Conservation (phyloP, 2,113 vertebrate species). For the Sisor rabdophorus region DNA sequence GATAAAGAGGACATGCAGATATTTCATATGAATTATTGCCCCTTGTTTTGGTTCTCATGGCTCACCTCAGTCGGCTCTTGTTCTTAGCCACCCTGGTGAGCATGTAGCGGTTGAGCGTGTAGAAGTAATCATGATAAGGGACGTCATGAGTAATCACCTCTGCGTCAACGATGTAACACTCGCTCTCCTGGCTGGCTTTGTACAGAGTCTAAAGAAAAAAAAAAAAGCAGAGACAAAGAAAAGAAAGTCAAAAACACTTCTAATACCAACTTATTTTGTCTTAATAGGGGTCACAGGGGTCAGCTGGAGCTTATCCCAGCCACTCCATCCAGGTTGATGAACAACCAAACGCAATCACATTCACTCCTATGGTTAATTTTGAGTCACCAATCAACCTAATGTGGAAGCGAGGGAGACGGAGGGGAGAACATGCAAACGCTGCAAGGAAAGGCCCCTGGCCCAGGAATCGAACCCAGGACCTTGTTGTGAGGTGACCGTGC, state of each 20-base stretch:
- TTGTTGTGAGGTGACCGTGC: too few species aligned
- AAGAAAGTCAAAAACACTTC: background rate
- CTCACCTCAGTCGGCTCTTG: conserved; percentile 81
- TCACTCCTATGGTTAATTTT: too few species aligned
- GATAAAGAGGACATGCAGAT: background rate
- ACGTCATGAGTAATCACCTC: conserved; percentile 96
- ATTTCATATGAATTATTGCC: background rate
- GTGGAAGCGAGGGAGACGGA: too few species aligned
- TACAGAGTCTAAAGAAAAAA: conserved; percentile 83
- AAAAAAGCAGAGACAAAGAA: background rate
- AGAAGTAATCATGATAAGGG: conserved; percentile 98
- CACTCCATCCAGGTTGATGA: too few species aligned
- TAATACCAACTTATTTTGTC: too few species aligned
- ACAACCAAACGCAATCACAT: too few species aligned
- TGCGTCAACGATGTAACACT: conserved; percentile 95
- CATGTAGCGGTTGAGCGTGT: conserved; percentile 97
- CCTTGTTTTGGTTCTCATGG: conserved; percentile 42
- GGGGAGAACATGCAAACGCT: too few species aligned
- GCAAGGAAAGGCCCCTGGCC: too few species aligned
- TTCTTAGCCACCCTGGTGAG: conserved; percentile 94
- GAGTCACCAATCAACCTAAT: too few species aligned
- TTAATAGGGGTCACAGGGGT: too few species aligned
- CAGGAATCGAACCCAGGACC: too few species aligned
- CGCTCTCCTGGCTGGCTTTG: conserved; percentile 94
- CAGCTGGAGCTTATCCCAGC: too few species aligned